These are phyloP conservation scores for Malurus elegans DNA, from an alignment of 2,113 vertebrate species.

Conservation along the genomic window DNA sequence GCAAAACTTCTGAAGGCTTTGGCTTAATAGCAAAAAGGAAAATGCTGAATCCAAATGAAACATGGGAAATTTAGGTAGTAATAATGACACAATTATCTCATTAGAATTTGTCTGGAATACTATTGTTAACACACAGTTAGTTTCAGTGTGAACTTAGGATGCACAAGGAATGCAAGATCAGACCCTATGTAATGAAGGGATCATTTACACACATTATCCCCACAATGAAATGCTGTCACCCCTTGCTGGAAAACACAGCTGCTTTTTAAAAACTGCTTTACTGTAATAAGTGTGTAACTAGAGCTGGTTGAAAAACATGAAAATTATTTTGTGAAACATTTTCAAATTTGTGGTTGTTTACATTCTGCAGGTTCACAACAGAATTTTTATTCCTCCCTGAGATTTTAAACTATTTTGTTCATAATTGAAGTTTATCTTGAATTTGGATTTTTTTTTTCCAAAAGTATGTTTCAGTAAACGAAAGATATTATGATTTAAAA, in stretches of 20 bases:
- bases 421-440: background rate
- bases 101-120: constrained; percentile 27
- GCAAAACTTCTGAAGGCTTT: background rate
- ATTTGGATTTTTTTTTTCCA: background rate
- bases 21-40: background rate
- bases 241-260: constrained; percentile 37
- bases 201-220: constrained; percentile 54
- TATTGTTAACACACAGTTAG: constrained; percentile 17
- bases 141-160: constrained; percentile 31
- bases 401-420: background rate
- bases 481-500: background rate
- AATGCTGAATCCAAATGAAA: background rate
- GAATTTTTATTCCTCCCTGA: background rate
- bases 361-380: background rate
- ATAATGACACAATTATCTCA: background rate
- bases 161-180: constrained; percentile 42
- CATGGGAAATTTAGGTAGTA: background rate
- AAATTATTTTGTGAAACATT: background rate
- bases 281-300: constrained; percentile 26
- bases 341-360: background rate
- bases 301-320: background rate
- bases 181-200: constrained; percentile 41
- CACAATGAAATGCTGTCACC: constrained; percentile 48
- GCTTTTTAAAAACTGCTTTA: constrained; percentile 32
- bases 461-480: background rate